Base-by-base conservation (phyloP, 1,140 invertebrate genomes). In the Drosophila kepulauana region DNA sequence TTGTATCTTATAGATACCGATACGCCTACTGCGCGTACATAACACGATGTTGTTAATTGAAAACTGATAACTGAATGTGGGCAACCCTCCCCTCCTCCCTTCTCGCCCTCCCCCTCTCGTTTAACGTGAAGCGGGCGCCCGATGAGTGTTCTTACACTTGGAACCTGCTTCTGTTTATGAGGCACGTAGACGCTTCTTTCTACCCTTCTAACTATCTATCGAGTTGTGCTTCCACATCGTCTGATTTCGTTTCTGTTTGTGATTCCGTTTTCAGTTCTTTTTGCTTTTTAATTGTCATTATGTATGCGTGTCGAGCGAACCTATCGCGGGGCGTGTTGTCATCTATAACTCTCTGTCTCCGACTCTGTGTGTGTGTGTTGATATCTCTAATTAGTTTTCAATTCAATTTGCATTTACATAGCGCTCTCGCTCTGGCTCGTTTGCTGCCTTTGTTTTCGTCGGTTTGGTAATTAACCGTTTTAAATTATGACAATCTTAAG, bases 31-130 rank as follows among this genome's bases (percentile, higher is more conserved):
- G 75, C 69, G 57, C 25, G 59, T 71, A 88, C 82, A 86, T 72
- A 86, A 87, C 75, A 88, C 70, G 85, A 78, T 88, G 81, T 85
- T 88, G 85, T 89, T 88, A 88, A 88, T 88, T 88, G 85, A 88
- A 88, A 88, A 88, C 81, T 88, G 85, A 88, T 88, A 88, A 87
- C 82, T 63, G 65, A 52, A 20, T 49, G 59, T 38, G 49, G 13
- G 30, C 45, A 41, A 5, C 38, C 4, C 8, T 10, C 52, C 1
- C 13, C 43, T 11, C 8, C 20, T 3, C 3, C 16, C 16, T 16
- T 16, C 16, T 1, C 16, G 16, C 16, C 16, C 20, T 3, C 38
- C 38, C 1, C 35, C 15, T 15, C 5, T 1, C 10, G 0, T 11
- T 2, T 11, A 5, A 3, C 15, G 10, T 7, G 3, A 25, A 25